Conservation (phyloP, 2,797 vertebrate species). For the Coregonus sp. region DNA sequence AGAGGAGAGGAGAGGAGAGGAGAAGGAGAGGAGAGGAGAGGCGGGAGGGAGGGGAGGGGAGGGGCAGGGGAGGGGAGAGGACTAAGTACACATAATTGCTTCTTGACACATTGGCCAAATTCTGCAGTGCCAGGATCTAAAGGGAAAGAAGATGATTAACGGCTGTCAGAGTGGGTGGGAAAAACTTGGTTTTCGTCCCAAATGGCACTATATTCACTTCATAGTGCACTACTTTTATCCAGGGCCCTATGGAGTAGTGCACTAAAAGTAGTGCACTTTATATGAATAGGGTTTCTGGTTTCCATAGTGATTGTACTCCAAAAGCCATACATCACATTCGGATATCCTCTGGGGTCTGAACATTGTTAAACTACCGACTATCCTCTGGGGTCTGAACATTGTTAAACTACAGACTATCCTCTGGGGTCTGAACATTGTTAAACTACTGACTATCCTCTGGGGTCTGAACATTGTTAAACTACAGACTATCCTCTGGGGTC, state of each 20-base stretch:
- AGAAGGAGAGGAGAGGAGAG: constrained; percentile 3
- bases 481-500: constrained; percentile 68
- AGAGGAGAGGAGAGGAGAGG: constrained; percentile 56
- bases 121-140: constrained; percentile 85
- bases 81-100: constrained; percentile 87
- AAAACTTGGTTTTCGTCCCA: constrained; percentile 17
- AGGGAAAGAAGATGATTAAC: constrained; percentile 83
- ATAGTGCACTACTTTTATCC: background rate
- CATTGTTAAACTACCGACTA: constrained; percentile 74
- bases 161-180: constrained; percentile 79
- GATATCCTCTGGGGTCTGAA: constrained; percentile 70
- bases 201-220: background rate
- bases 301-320: constrained; percentile 79
- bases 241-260: background rate
- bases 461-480: constrained; percentile 77
- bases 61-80: constrained; percentile 69
- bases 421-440: constrained; percentile 75
- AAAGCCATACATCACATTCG: constrained; percentile 75
- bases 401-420: constrained; percentile 73
- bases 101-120: constrained; percentile 84
- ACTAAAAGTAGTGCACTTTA: background rate
- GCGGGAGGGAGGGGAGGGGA: constrained; percentile 40
- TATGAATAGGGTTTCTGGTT: constrained; percentile 62
- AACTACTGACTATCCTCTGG: constrained; percentile 70
- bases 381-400: constrained; percentile 72